Conservation (phyloP, 2,888 invertebrate species). For the Leucoptera coffeella region DNA sequence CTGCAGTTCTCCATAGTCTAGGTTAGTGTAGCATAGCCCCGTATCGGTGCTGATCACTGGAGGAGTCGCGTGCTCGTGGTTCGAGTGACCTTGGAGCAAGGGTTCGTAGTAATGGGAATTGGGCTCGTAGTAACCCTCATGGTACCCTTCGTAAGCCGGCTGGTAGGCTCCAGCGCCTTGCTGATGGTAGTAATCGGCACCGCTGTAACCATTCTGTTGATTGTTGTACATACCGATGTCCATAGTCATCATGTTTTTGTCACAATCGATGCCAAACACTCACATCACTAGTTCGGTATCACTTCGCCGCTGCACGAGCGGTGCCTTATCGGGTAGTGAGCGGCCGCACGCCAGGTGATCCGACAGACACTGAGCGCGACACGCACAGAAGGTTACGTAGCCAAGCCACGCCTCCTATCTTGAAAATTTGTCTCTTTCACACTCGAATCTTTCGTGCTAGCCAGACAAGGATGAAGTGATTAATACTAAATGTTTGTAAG, state of each 20-base stretch:
- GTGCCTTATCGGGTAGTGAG: conserved; percentile 22
- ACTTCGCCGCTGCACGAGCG: conserved; percentile 28
- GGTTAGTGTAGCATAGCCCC: conserved; percentile 83
- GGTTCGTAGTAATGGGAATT: conserved; percentile 49
- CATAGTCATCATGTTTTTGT: conserved; percentile 70
- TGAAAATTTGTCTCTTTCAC: conserved; percentile 11
- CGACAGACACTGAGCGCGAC: conserved; percentile 29
- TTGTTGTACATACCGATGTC: conserved; percentile 75
- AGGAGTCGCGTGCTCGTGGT: conserved; percentile 39
- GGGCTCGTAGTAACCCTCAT: conserved; percentile 38
- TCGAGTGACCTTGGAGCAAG: conserved; percentile 31
- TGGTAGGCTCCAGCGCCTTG: conserved; percentile 33
- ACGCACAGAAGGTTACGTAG: background rate
- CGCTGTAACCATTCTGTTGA: conserved; percentile 52
- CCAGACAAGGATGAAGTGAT: conserved; percentile 9
- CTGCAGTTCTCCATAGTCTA: conserved; percentile 64
- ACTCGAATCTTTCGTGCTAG: conserved; percentile 21
- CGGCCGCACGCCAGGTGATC: conserved; percentile 33
- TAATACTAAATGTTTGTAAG: conserved; percentile 13
- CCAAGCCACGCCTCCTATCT: conserved; percentile 23
- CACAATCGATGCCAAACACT: conserved; percentile 24
- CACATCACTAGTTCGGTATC: conserved; percentile 8
- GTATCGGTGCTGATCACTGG: conserved; percentile 79
- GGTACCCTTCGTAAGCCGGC: conserved; percentile 35
- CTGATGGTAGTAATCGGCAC: conserved; percentile 49